Conservation (phyloP, 1,140 invertebrate species). For the Papilio machaon region DNA sequence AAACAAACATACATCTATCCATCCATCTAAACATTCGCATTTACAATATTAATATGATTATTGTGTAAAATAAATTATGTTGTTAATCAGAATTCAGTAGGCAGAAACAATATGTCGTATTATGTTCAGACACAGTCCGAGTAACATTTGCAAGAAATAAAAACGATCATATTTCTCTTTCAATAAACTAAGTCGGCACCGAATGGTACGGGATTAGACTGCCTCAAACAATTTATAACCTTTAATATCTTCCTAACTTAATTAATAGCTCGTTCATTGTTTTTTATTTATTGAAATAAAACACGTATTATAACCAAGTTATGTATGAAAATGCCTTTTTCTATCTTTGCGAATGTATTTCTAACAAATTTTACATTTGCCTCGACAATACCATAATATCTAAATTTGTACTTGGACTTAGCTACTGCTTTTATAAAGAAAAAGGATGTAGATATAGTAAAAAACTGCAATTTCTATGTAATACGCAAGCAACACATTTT, state of each 20-base stretch:
- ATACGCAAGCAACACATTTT: no score
- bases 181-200: conserved; percentile 23
- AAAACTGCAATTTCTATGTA: no score
- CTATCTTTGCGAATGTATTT: no score
- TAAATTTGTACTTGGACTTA: no score
- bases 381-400: no score
- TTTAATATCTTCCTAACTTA: conserved; percentile 18
- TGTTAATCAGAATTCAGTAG: background rate
- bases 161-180: conserved; percentile 29
- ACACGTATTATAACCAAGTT: conserved; percentile 38
- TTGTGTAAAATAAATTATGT: no score
- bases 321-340: conserved; percentile 13
- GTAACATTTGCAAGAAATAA: conserved; percentile 29
- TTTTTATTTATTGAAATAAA: background rate
- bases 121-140: conserved; percentile 5
- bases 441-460: no score
- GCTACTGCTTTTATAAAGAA: no score
- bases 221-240: conserved; percentile 18
- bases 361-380: no score
- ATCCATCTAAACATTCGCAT: no score
- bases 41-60: background rate
- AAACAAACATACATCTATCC: no score
- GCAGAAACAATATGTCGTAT: conserved; percentile 17
- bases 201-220: conserved; percentile 22
- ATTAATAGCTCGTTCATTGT: conserved; percentile 4